Base-by-base conservation (phyloP, 2,888 invertebrate species). In the Dorcus parallelipipedus region DNA sequence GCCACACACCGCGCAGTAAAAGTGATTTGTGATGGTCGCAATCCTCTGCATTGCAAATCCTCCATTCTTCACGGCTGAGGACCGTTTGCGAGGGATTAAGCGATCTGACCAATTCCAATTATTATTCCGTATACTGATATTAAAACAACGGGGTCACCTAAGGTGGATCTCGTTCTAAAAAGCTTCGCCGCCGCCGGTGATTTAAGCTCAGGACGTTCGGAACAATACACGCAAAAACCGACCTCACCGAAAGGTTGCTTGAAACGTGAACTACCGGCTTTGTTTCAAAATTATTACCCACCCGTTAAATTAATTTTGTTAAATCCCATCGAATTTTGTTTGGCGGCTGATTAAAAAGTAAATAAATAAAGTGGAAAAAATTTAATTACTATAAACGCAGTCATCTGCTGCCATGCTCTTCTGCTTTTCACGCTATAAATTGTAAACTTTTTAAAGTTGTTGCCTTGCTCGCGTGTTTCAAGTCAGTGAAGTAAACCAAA, bases 21-120 rank as follows among this genome's bases (percentile, higher is more conserved):
- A 78, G 79, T 79, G 79, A 79, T 79, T 79, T 78, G 78, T 78
- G 78, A 75, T 74, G 73, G 69, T 72, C 68, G 71, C 72, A 73
- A 76, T 74, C 74, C 76, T 75, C 76, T 73, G 76, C 76, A 76
- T 76, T 75, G 77, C 78, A 77, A 78, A 78, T 77, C 77, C 77
- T 71, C 75, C 73, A 76, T 76, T 77, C 76, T 76, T 76, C 76
- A 63, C 65, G 64, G 64, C 63, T 65, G 59, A 62, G 65, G 64
- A 60, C 49, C 49, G 53, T 38, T 47, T 58, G 62, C 61, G 66
- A 65, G 64, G 72, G 70, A 71, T 73, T 71, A 71, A 61, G 60
- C 52, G 64, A 65, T 65, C 67, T 69, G 69, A 73, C 72, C 73
- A 70, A 71, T 71, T 71, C 73, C 73, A 74, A 77, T 77, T 77